Percentiles rank a stretch among this genome's conserved stretches.
Evolutionary conservation across 2,113 vertebrate species (phyloP).

Genomic region (Ophiodon elongatus): DNA sequence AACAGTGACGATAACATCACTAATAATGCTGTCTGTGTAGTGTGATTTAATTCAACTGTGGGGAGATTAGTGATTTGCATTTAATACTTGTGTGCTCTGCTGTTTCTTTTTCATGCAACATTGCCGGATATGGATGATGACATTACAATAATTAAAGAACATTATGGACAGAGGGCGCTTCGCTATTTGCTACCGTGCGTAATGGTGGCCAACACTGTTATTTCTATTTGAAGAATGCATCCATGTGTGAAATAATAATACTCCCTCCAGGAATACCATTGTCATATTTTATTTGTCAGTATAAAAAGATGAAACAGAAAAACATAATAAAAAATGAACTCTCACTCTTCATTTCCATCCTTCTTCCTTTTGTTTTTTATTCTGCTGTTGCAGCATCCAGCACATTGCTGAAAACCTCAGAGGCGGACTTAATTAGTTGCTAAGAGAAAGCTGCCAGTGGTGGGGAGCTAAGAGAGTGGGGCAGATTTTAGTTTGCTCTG

Average conservation of each 20-base stretch:
- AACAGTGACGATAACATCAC: conserved; percentile 75
- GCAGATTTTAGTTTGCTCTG: conserved; percentile 83
- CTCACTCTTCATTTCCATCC: conserved; percentile 69
- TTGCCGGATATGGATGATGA: conserved; percentile 84
- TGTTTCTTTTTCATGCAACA: conserved; percentile 80
- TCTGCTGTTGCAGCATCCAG: conserved; percentile 86
- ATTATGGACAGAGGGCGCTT: conserved; percentile 81
- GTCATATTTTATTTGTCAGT: conserved; percentile 82
- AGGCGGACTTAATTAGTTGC: conserved; percentile 89
- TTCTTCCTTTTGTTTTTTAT: conserved; percentile 75
- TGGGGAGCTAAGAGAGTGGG: conserved; percentile 74
- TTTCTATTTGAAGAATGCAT: conserved; percentile 84
- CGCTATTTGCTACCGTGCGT: conserved; percentile 72
- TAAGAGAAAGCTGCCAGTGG: conserved; percentile 85
- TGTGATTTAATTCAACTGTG: conserved; percentile 79
- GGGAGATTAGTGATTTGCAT: conserved; percentile 82
- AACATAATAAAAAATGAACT: conserved; percentile 67
- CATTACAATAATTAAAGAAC: conserved; percentile 87
- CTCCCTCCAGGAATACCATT: conserved; percentile 82
- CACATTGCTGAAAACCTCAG: conserved; percentile 83
- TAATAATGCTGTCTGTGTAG: conserved; percentile 78
- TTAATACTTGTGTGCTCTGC: conserved; percentile 78
- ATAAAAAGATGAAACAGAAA: conserved; percentile 71
- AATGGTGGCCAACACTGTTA: conserved; percentile 83
- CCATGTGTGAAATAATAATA: conserved; percentile 87